Conservation (phyloP, 1,140 invertebrate species). For the Archivesica marissinica region DNA sequence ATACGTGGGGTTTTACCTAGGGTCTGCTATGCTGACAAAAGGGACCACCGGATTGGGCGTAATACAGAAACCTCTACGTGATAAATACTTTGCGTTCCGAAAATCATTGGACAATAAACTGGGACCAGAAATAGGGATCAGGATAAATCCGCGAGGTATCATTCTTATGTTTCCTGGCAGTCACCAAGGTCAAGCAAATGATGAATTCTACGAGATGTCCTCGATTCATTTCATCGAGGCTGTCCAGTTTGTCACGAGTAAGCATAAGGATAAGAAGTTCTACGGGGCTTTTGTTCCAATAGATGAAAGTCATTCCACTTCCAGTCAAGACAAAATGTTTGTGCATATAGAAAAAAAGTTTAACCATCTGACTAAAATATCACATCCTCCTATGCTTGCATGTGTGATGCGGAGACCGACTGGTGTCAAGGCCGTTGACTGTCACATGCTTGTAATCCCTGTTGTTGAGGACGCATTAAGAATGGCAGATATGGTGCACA, state of each 20-base stretch:
- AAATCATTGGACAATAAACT: conserved; percentile 55
- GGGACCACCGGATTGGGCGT: conserved; percentile 70
- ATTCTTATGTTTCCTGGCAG: conserved; percentile 59
- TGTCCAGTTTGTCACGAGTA: conserved; percentile 65
- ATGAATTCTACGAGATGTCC: conserved; percentile 70
- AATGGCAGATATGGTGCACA: conserved; percentile 63
- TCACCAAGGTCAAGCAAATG: conserved; percentile 32
- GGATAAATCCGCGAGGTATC: conserved; percentile 67
- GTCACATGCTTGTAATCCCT: conserved; percentile 74
- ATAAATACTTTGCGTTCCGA: conserved; percentile 73
- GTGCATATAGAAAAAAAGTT: conserved; percentile 70
- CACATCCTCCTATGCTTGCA: conserved; percentile 73
- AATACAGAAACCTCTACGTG: conserved; percentile 71
- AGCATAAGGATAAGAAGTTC: conserved; percentile 68
- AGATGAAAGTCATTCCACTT: conserved; percentile 42
- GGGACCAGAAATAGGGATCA: conserved; percentile 63
- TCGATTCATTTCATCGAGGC: conserved; percentile 71
- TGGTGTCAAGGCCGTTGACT: conserved; percentile 75
- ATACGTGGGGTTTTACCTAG: conserved; percentile 70
- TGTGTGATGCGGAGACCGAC: conserved; percentile 72
- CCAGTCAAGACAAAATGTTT: conserved; percentile 71
- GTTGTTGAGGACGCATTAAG: conserved; percentile 69
- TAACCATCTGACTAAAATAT: conserved; percentile 65
- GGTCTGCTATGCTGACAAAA: conserved; percentile 70
- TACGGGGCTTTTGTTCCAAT: conserved; percentile 72